Percentiles rank a stretch among this genome's conserved stretches.
Conservation (phyloP, 2,797 vertebrate genomes). For the Smutsia temminckii region DNA sequence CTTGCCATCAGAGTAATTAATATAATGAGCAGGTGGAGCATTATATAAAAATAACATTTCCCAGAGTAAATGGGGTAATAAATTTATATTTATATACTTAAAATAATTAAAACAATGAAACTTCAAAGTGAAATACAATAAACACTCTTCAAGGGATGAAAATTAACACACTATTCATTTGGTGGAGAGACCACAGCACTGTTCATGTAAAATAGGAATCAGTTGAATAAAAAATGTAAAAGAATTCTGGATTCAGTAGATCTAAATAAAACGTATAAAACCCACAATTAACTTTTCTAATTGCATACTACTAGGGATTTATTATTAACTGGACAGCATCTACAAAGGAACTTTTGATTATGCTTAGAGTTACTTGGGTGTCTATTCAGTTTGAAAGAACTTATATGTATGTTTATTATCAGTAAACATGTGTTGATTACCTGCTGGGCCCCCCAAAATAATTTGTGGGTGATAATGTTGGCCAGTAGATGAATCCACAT, state of each 20-base stretch:
- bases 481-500: neutral
- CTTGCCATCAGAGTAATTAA: constrained; percentile 12
- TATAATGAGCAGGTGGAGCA: neutral
- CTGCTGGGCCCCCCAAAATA: neutral
- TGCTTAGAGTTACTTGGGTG: neutral
- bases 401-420: neutral
- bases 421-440: neutral
- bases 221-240: neutral
- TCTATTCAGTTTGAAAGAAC: neutral
- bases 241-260: neutral
- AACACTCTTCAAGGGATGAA: neutral
- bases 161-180: neutral
- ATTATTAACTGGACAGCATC: neutral
- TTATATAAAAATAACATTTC: constrained; percentile 6
- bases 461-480: neutral
- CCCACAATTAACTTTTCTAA: neutral
- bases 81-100: neutral
- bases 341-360: neutral
- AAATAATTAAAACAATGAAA: constrained; percentile 18
- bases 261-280: neutral
- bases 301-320: neutral
- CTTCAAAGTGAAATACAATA: neutral
- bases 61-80: constrained; percentile 13
- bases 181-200: neutral
- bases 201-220: neutral